A percentile compares a stretch with the other conserved stretches of the same genome.
phyloP scores from a whole-genome alignment of 2,888 invertebrate genomes.

The Ernsta delagoae region DNA sequence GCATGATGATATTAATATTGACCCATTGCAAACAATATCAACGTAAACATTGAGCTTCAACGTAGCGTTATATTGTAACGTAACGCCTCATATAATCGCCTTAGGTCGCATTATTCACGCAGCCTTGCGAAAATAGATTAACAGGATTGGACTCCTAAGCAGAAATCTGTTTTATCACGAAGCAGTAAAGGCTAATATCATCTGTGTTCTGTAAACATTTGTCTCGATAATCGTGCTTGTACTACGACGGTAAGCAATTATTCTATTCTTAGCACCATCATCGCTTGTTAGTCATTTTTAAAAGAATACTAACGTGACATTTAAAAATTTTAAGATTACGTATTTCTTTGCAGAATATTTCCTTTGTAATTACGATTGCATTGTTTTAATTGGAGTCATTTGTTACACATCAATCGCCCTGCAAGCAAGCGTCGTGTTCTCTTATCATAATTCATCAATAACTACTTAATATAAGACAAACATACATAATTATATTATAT shows the following conservation, averaged over 20 bases:
- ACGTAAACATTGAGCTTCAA: background rate
- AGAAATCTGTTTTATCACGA: constrained; percentile 9
- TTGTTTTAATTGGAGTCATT: background rate
- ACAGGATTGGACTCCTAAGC: background rate
- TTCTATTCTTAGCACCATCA: constrained; percentile 11
- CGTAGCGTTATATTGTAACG: constrained; percentile 9
- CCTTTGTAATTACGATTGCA: background rate
- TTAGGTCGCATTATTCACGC: constrained; percentile 14
- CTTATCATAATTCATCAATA: constrained; percentile 57
- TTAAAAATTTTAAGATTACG: background rate
- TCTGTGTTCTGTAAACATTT: background rate
- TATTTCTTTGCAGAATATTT: background rate
- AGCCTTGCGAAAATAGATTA: constrained; percentile 27
- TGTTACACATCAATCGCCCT: background rate
- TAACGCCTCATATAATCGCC: constrained; percentile 18
- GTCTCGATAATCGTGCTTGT: constrained; percentile 14
- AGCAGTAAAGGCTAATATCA: background rate
- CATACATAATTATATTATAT: constrained; percentile 43
- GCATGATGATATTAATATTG: background rate
- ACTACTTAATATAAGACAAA: constrained; percentile 65
- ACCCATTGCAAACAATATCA: background rate
- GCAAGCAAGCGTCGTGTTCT: constrained; percentile 39
- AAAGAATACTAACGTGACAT: background rate
- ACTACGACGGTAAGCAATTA: constrained; percentile 15
- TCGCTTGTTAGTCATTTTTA: background rate